These are phyloP conservation scores for Pygmarrhopalites habei DNA, from an alignment of 1,140 invertebrate species.

Conservation along the genomic window DNA sequence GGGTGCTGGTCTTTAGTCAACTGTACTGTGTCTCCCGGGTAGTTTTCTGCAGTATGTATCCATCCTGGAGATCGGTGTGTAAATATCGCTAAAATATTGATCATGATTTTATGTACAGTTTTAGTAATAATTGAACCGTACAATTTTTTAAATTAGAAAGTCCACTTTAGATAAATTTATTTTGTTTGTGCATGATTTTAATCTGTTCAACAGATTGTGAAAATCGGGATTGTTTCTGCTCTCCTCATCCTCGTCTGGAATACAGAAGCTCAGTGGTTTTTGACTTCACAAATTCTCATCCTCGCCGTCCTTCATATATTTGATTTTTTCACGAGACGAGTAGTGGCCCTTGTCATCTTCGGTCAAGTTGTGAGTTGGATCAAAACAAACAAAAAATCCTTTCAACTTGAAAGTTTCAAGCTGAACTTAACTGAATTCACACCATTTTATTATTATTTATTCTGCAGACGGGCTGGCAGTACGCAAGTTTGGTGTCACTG, in stretches of 20 bases:
- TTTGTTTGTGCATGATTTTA: too few species aligned
- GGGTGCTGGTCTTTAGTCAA: constrained; percentile 8
- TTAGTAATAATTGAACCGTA: too few species aligned
- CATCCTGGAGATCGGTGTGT: constrained; percentile 23
- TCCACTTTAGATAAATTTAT: too few species aligned
- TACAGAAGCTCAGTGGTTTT: constrained; percentile 25
- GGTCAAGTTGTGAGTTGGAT: constrained; percentile 19
- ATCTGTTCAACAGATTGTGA: constrained; percentile 17
- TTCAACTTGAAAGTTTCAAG: too few species aligned
- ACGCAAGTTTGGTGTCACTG: constrained; percentile 12
- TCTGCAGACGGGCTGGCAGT: constrained; percentile 26
- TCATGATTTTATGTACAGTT: too few species aligned
- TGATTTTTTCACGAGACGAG: constrained; percentile 2
- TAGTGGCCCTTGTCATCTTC: constrained; percentile 14
- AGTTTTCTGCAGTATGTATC: constrained; percentile 1
- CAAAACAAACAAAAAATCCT: too few species aligned
- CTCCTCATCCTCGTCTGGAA: constrained; percentile 13
- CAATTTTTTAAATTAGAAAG: too few species aligned
- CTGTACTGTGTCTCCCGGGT: constrained; percentile 10
- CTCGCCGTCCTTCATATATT: constrained; percentile 12
- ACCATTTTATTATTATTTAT: constrained; percentile 11
- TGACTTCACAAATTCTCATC: constrained; percentile 20
- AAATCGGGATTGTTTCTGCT: constrained; percentile 5
- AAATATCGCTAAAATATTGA: not conserved
- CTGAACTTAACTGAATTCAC: too few species aligned